Base-by-base conservation (phyloP, 2,797 vertebrate genomes). In the Oreonectes daqikongensis region DNA sequence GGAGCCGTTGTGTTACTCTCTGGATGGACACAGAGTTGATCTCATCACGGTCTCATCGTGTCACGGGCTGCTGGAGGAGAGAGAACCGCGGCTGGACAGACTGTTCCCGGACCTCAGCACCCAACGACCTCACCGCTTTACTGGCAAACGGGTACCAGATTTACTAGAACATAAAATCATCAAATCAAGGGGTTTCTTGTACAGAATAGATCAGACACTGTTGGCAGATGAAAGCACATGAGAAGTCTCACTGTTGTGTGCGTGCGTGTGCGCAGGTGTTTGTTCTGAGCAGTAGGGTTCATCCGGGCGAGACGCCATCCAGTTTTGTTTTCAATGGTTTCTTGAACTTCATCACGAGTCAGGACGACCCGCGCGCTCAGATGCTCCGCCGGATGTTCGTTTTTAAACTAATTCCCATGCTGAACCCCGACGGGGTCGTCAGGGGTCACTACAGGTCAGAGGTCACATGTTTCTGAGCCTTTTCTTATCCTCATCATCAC, bases 241-340 rank as follows among this genome's bases (percentile, higher is more conserved):
- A 35, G 3, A 35, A 9, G 35, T 44, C 3, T 44, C 12, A 44
- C 42, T 44, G 42, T 44, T 10, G 35, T 35, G 35, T n/a, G 35
- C 57, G 35, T 52, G 24, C 69, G 28, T 52, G 15, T 74, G 50
- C 76, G 40, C 68, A 98, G 97, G 96, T 98, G 71, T 99, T 98
- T 86, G 98, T 99, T 84, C 92, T 99, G 77, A 99, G 96, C 89
- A 98, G 97, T 74, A 93, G 98, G 12, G 98, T 99, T 15, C 98
- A 99, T 76, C 98, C 98, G 0, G 97, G 97, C 2, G 98, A 99
- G 88, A 99, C 97, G 0, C 98, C 98, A 0, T 95, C 98, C 5
- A 98, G 97, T 78, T 99, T 98, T 0, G 98, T 99, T 75, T 98
- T 99, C 82, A 99, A 98, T 0, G 98, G 97, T 57, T 99, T 99